phyloP scores from a whole-genome alignment of 1,140 invertebrate genomes.

The Leptoteleia sp. region DNA sequence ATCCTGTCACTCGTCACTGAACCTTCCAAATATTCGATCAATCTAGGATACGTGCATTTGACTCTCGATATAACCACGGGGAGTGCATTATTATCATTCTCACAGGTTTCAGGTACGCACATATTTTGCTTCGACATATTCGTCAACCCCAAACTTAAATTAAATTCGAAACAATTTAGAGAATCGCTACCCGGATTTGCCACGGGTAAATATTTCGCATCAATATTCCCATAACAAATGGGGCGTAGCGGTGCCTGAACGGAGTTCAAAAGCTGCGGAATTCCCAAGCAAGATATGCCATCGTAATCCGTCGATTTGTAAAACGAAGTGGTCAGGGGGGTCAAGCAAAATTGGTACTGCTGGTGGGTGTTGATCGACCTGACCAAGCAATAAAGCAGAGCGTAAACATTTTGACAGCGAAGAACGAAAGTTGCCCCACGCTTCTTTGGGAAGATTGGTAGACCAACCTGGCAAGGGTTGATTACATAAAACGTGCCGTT shows the following conservation, averaged over 20 bases:
- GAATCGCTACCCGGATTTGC: conserved; percentile 66
- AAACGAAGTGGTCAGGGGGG: conserved; percentile 69
- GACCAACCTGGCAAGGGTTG: conserved; percentile 75
- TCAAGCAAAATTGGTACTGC: conserved; percentile 70
- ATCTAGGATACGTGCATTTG: conserved; percentile 67
- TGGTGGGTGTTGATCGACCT: conserved; percentile 77
- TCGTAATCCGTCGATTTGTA: conserved; percentile 38
- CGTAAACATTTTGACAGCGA: conserved; percentile 71
- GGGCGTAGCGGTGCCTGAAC: conserved; percentile 19
- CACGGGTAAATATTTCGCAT: no score
- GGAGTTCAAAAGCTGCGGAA: conserved; percentile 15
- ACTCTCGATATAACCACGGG: not conserved
- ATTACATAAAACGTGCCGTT: conserved; percentile 71
- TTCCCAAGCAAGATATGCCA: conserved; percentile 13
- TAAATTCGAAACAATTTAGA: conserved; percentile 65
- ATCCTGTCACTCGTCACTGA: conserved; percentile 36
- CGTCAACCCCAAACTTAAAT: conserved; percentile 56
- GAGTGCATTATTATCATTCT: conserved; percentile 1
- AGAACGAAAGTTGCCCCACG: conserved; percentile 74
- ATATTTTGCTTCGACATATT: conserved; percentile 16
- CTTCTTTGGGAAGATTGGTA: conserved; percentile 73
- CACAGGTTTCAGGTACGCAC: not conserved
- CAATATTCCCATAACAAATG: no score
- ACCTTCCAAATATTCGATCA: conserved; percentile 69
- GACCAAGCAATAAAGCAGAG: conserved; percentile 70